These are phyloP conservation scores for Brachyptera risi DNA, from an alignment of 2,888 invertebrate genomes.

Conservation along the genomic window DNA sequence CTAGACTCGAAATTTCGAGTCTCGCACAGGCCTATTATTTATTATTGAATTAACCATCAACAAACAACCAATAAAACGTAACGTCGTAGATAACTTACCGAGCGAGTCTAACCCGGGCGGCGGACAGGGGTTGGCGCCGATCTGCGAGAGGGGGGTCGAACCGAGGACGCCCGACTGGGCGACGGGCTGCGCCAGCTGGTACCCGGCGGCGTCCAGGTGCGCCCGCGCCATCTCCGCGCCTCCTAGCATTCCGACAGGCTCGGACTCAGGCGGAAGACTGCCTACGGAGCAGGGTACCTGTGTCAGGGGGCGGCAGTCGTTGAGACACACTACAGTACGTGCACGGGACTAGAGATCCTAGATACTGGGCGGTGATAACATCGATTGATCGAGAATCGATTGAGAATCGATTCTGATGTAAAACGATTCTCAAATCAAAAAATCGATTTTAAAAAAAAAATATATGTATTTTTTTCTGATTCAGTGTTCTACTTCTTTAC, in stretches of 20 bases:
- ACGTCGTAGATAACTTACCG: neutral
- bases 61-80: neutral
- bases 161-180: conserved; percentile 59
- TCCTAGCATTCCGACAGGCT: neutral
- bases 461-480: no score
- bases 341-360: no score
- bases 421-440: no score
- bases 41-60: neutral
- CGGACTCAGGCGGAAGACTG: neutral
- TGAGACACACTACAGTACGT: no score
- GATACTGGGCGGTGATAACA: no score
- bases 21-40: no score
- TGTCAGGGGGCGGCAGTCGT: no score
- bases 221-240: neutral
- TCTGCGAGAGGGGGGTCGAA: conserved; percentile 81
- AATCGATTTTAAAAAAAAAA: no score
- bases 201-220: neutral
- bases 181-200: conserved; percentile 30
- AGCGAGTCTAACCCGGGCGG: conserved; percentile 48
- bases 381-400: no score
- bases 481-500: no score
- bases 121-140: conserved; percentile 67
- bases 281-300: neutral
- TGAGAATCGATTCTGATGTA: no score
- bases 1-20: no score